A percentile compares a stretch with the other conserved stretches of the same genome.
phyloP scores from a whole-genome alignment of 2,113 vertebrate genomes.

The Cryptotis parvus region DNA sequence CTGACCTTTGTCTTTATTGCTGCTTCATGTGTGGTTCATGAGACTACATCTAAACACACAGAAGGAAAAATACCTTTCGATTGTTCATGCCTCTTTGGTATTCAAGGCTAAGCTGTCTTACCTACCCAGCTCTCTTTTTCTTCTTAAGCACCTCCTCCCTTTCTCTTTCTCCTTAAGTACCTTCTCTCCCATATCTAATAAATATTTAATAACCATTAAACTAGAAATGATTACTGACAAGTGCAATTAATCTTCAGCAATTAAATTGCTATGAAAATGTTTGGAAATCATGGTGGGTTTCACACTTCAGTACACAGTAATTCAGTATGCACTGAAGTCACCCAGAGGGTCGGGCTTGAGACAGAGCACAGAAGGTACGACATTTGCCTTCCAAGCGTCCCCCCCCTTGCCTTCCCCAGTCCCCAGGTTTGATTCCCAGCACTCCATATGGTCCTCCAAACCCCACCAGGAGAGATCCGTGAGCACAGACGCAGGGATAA shows the following conservation, averaged over 20 bases:
- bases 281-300: background rate
- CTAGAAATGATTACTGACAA: constrained; percentile 43
- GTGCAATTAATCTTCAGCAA: constrained; percentile 29
- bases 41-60: background rate
- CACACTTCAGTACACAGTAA: background rate
- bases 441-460: too few species aligned
- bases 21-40: background rate
- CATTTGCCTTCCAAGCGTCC: too few species aligned
- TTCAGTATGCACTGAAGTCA: background rate
- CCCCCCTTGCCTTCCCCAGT: too few species aligned
- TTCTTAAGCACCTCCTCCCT: background rate
- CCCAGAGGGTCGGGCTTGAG: too few species aligned
- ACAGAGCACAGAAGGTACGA: too few species aligned
- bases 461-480: too few species aligned
- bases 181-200: background rate
- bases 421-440: too few species aligned
- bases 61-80: background rate
- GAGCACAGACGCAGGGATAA: too few species aligned
- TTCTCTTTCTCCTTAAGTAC: background rate
- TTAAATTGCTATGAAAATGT: background rate
- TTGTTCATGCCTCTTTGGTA: background rate
- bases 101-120: background rate
- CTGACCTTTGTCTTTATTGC: background rate
- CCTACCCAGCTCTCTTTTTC: background rate
- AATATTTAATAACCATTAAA: constrained; percentile 11